Percentiles rank a stretch among this genome's conserved stretches.
Evolutionary conservation across 1,140 invertebrate species (phyloP).

Genomic region (Cyrtorhinus lividipennis): DNA sequence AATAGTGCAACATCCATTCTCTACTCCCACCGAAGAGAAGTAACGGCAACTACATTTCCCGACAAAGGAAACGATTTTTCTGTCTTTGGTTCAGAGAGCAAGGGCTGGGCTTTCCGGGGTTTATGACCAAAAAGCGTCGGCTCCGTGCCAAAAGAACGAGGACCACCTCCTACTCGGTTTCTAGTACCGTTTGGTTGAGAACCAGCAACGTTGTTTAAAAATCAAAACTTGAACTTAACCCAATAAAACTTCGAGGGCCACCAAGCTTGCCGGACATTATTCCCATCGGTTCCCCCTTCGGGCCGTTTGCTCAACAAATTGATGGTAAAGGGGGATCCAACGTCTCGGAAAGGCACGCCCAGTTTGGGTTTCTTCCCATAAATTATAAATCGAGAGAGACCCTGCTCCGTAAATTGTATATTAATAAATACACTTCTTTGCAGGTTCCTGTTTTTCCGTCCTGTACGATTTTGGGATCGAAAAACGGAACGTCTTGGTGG

Average conservation of each 20-base stretch:
- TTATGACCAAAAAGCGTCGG: no score
- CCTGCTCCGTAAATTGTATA: constrained; percentile 3
- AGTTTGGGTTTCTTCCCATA: neutral
- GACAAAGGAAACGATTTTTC: no score
- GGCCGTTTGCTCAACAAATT: constrained; percentile 12
- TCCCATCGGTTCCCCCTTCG: neutral
- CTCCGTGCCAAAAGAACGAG: no score
- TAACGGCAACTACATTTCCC: no score
- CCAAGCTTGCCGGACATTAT: neutral
- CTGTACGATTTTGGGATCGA: neutral
- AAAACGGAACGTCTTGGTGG: neutral
- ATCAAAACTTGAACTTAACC: neutral
- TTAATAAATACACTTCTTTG: constrained; percentile 8
- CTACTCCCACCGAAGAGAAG: no score
- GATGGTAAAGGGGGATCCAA: constrained; percentile 2
- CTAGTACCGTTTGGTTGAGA: no score
- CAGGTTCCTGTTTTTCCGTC: neutral
- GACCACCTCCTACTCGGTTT: no score
- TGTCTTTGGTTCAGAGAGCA: no score
- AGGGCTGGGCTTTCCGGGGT: no score
- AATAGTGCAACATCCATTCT: no score
- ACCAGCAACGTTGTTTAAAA: no score
- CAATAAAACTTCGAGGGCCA: constrained; percentile 1
- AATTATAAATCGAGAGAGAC: constrained; percentile 5
- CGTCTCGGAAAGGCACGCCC: neutral